These are phyloP conservation scores for Tetranychus urticae DNA, from an alignment of 1,140 invertebrate species.

Conservation along the genomic window DNA sequence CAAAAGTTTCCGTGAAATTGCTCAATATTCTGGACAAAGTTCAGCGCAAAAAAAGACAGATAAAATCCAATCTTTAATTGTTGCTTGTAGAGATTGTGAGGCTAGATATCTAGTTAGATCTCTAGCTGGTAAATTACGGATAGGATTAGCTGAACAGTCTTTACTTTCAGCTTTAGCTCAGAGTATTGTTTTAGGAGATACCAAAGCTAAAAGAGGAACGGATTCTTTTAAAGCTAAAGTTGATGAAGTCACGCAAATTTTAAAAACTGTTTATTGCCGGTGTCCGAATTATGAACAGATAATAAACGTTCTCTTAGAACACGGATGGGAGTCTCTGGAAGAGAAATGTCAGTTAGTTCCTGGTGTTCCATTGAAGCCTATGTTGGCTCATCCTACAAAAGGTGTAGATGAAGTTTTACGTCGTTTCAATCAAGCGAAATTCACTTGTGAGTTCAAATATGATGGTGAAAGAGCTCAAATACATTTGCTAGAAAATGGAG, in stretches of 20 bases:
- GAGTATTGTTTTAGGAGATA: constrained; percentile 37
- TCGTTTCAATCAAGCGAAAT: constrained; percentile 69
- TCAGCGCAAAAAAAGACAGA: constrained; percentile 66
- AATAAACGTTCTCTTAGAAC: constrained; percentile 47
- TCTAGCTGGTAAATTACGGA: constrained; percentile 74
- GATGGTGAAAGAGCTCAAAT: constrained; percentile 96
- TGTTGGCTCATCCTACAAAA: constrained; percentile 94
- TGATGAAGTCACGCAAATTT: constrained; percentile 44
- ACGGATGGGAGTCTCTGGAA: constrained; percentile 53
- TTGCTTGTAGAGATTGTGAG: constrained; percentile 71
- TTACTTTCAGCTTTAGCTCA: constrained; percentile 63
- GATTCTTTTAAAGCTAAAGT: constrained; percentile 55
- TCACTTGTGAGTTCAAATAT: constrained; percentile 98
- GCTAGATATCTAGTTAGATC: constrained; percentile 77
- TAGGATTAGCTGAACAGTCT: constrained; percentile 90
- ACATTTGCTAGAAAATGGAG: constrained; percentile 40
- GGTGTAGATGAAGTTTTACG: constrained; percentile 61
- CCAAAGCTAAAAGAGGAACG: constrained; percentile 13
- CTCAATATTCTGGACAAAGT: constrained; percentile 55
- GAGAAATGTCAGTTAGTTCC: constrained; percentile 65
- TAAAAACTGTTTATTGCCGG: constrained; percentile 87
- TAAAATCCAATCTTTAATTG: constrained; percentile 71
- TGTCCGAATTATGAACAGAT: constrained; percentile 86
- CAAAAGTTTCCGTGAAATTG: constrained; percentile 65
- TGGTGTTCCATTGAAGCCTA: constrained; percentile 86